A percentile compares a stretch with the other conserved stretches of the same genome.
Evolutionary conservation across 1,140 invertebrate genomes (phyloP).

Genomic region (Meloidogyne floridensis): DNA sequence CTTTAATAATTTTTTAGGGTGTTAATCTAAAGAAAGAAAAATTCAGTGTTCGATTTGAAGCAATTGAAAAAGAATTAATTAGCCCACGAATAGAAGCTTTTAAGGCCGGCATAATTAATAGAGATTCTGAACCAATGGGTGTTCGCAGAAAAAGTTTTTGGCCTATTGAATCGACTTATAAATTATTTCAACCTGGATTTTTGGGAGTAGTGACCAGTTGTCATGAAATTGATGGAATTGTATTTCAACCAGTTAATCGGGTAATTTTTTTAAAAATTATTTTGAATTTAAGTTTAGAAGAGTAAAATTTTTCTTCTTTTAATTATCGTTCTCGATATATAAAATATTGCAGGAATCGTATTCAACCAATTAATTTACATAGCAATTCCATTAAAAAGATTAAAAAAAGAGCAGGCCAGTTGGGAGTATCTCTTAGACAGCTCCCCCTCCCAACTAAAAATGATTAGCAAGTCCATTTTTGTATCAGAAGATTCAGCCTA

Average conservation of each 20-base stretch:
- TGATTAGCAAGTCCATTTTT: too few species aligned
- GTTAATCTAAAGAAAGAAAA: conserved; percentile 79
- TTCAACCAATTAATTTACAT: too few species aligned
- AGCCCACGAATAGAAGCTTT: conserved; percentile 77
- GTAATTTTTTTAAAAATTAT: conserved; percentile 38
- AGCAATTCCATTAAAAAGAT: too few species aligned
- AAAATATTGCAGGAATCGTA: too few species aligned
- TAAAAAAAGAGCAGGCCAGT: too few species aligned
- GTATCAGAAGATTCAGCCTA: too few species aligned
- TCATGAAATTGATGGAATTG: conserved; percentile 95
- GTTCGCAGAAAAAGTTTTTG: conserved; percentile 70
- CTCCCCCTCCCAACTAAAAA: too few species aligned
- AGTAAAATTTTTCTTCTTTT: too few species aligned
- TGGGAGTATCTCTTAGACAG: too few species aligned
- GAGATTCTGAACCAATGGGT: conserved; percentile 74
- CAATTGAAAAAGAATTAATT: conserved; percentile 76
- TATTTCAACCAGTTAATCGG: conserved; percentile 89
- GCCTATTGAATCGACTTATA: conserved; percentile 74
- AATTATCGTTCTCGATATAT: too few species aligned
- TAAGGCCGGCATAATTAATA: conserved; percentile 73
- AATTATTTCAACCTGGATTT: conserved; percentile 83
- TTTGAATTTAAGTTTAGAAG: too few species aligned
- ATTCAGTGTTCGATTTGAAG: conserved; percentile 76
- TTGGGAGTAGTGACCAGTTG: conserved; percentile 73
- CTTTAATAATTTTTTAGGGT: conserved; percentile 66